Evolutionary conservation across 2,113 vertebrate species (phyloP).

Genomic region (Lonchura striata): DNA sequence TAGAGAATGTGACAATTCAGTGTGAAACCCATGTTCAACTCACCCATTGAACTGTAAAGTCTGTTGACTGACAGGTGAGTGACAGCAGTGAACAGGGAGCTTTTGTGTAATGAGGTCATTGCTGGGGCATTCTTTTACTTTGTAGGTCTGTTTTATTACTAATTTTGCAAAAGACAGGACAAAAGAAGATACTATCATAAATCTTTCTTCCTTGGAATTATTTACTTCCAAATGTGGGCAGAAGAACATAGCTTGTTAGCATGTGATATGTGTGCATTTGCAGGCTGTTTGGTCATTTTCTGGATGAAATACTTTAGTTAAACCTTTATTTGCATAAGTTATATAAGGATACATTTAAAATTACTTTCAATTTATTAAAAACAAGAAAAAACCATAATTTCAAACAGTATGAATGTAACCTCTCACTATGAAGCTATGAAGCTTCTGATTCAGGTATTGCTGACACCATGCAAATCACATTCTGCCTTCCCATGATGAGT

Average conservation of each 20-base stretch:
- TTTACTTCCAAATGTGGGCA: not conserved
- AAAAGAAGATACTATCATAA: not conserved
- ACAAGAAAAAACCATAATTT: not conserved
- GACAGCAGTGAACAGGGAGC: not conserved
- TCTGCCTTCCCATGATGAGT: not conserved
- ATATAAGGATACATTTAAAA: not conserved
- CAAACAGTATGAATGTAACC: not conserved
- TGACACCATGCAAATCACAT: not conserved
- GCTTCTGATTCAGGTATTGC: not conserved
- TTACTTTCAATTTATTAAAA: not conserved
- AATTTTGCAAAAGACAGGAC: not conserved
- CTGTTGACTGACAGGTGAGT: not conserved
- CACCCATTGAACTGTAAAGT: not conserved
- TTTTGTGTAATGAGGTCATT: not conserved
- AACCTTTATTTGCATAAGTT: not conserved
- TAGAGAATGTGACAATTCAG: rapidly evolving
- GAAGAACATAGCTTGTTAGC: not conserved
- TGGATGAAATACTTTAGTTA: not conserved
- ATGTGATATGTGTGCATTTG: not conserved
- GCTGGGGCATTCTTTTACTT: not conserved
- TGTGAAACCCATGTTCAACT: not conserved
- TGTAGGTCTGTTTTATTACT: not conserved
- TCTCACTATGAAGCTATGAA: not conserved
- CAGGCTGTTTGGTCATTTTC: not conserved
- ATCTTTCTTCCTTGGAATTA: not conserved